Base-by-base conservation (phyloP, 2,113 vertebrate genomes). In the Pseudorasbora parva region DNA sequence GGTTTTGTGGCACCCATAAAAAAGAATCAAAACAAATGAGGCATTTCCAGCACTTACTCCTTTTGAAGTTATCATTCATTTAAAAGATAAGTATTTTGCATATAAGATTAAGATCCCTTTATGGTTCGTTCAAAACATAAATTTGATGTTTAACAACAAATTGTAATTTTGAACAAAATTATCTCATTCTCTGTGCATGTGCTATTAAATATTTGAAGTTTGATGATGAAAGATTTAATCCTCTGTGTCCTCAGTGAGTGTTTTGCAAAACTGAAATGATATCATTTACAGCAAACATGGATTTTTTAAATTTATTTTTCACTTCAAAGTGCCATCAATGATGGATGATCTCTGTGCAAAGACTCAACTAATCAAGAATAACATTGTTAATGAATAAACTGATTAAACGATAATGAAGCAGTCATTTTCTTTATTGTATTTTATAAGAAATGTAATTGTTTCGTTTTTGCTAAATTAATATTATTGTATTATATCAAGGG, bases 401-500 rank as follows among this genome's bases (percentile, higher is more conserved):
- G 17, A 33, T 27, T 66, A 37, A 66, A 37, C 30, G 37, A 66
- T 37, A 66, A 37, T 10, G 64, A 37, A 68, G 33, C 9, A 41
- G 9, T 41, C 19, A 0, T 21, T 68, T 11, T 37, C 30, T 37
- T 68, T 68, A 68, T 37, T 4, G 8, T 68, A 68, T 41, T 68
- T 68, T 68, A 68, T n/a, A 41, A 41, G 41, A 15, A 37, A 37
- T 66, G 33, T 66, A 66, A 66, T 37, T 1, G 21, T 69, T 69
- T n/a, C 21, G 30, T n/a, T n/a, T 33, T 69, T 69, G 66, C 33
- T 41, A 1, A 17, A 64, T n/a, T n/a, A 33, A 37, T 25, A n/a
- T 78, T 78, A 60, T 27, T 60, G 56, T 17, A 59, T 9, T 45
- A 41, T 60, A 21, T 57, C 56, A 81, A 74, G 51, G 11, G 27